Percentiles rank a stretch among this genome's conserved stretches.
phyloP scores from a whole-genome alignment of 1,140 invertebrate genomes.

The Venustaconcha ellipsiformis region DNA sequence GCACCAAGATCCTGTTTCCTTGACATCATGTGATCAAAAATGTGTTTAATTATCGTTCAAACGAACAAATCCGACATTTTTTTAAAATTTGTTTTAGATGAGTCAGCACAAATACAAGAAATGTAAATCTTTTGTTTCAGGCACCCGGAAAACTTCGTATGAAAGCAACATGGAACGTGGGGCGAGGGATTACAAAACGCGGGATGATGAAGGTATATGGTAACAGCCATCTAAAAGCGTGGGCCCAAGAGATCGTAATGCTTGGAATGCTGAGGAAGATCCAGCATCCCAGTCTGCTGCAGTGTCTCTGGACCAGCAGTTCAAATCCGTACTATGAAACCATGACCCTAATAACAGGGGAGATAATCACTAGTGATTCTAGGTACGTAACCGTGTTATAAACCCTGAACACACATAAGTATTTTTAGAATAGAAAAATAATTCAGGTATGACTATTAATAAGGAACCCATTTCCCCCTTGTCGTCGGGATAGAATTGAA shows the following conservation, averaged over 20 bases:
- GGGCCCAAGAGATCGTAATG: constrained; percentile 64
- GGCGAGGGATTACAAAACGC: constrained; percentile 41
- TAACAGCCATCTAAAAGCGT: constrained; percentile 48
- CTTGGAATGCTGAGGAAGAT: constrained; percentile 58
- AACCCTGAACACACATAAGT: too few relatives aligned
- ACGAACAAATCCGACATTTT: too few relatives aligned
- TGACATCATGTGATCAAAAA: too few relatives aligned
- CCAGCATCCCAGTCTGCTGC: constrained; percentile 57
- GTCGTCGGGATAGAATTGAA: too few relatives aligned
- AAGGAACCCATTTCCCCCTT: too few relatives aligned
- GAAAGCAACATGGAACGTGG: constrained; percentile 55
- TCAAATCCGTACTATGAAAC: constrained; percentile 63
- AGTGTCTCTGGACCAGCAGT: constrained; percentile 64
- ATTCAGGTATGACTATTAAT: too few relatives aligned
- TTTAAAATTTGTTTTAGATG: neutral
- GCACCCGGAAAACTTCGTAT: constrained; percentile 54
- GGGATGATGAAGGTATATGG: constrained; percentile 61
- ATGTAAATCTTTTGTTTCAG: constrained; percentile 34
- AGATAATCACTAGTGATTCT: constrained; percentile 60
- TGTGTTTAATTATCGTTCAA: too few relatives aligned
- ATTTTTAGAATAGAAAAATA: too few relatives aligned
- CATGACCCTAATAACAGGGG: constrained; percentile 61
- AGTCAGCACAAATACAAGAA: neutral
- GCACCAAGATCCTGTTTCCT: too few relatives aligned
- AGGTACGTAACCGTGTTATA: constrained; percentile 37